phyloP scores from a whole-genome alignment of 35 echinoderm and acorn worm genomes.

The Apostichopus japonicus region DNA sequence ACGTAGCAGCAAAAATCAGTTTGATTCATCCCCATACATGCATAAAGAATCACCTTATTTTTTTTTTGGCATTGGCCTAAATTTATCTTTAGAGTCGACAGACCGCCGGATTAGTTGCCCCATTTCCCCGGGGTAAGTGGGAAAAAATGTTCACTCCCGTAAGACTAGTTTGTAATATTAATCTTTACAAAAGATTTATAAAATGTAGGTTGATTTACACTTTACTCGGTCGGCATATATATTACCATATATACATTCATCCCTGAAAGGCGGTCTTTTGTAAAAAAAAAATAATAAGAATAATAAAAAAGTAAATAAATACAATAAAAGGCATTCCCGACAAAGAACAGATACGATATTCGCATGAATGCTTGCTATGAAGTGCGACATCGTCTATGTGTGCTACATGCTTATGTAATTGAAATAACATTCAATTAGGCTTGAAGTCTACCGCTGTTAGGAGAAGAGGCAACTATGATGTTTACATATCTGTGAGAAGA shows the following conservation, averaged over 20 bases:
- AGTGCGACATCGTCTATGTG: not conserved
- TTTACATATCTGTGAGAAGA: not conserved
- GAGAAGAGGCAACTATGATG: not conserved
- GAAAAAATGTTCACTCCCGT: not conserved
- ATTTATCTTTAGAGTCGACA: not conserved
- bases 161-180: conserved; percentile 42
- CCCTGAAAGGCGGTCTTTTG: too few species aligned
- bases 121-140: conserved; percentile 42
- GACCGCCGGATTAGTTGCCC: conserved; percentile 40
- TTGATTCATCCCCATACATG: not conserved
- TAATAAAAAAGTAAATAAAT: too few species aligned
- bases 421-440: conserved; percentile 7
- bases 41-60: not conserved
- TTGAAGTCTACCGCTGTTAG: conserved; percentile 7
- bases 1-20: not conserved
- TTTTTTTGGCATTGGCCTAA: conserved; percentile 29
- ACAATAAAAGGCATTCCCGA: too few species aligned
- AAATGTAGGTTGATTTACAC: not conserved
- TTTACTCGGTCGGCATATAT: not conserved
- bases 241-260: too few species aligned
- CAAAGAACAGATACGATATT: not conserved
- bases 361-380: conserved; percentile 24
- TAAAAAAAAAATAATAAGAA: too few species aligned
- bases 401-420: not conserved
- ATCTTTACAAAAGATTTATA: conserved; percentile 12